Evolutionary conservation across 2,888 invertebrate genomes (phyloP).

Genomic region (Rotaria magnacalcarata): DNA sequence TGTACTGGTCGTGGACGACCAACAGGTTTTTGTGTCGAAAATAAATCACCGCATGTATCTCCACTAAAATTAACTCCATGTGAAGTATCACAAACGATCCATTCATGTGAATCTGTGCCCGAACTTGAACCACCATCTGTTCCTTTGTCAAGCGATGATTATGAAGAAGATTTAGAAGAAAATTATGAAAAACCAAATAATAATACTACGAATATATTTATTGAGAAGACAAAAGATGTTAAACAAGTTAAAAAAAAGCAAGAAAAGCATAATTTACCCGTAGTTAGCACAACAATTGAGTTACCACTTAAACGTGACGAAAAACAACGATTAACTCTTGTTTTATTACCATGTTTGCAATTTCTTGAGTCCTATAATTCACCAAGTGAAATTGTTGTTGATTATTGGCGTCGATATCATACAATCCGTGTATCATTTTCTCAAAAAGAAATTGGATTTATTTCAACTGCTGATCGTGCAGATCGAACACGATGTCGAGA

Average conservation of each 20-base stretch:
- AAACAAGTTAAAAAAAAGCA: background rate
- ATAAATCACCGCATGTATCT: background rate
- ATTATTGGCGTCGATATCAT: conserved; percentile 18
- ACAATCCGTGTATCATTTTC: conserved; percentile 24
- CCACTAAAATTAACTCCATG: background rate
- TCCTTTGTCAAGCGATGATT: background rate
- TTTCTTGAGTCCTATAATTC: background rate
- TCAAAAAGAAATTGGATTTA: conserved; percentile 6
- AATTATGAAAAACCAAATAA: background rate
- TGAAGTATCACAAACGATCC: background rate
- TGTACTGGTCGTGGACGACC: conserved; percentile 30
- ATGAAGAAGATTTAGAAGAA: background rate
- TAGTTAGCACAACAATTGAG: background rate
- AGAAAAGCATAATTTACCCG: background rate
- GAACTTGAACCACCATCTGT: background rate
- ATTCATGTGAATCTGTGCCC: background rate
- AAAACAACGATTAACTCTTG: background rate
- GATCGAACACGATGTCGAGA: conserved; percentile 23
- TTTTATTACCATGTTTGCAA: background rate
- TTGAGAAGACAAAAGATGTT: background rate
- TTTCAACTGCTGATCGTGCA: conserved; percentile 34
- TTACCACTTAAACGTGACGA: background rate
- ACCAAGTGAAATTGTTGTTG: background rate
- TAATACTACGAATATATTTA: background rate
- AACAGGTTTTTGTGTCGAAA: background rate